Evolutionary conservation across 2,797 vertebrate species (phyloP), one percentile per base, ranked within the genome.

Genomic region (Poeciliopsis gracilis): DNA sequence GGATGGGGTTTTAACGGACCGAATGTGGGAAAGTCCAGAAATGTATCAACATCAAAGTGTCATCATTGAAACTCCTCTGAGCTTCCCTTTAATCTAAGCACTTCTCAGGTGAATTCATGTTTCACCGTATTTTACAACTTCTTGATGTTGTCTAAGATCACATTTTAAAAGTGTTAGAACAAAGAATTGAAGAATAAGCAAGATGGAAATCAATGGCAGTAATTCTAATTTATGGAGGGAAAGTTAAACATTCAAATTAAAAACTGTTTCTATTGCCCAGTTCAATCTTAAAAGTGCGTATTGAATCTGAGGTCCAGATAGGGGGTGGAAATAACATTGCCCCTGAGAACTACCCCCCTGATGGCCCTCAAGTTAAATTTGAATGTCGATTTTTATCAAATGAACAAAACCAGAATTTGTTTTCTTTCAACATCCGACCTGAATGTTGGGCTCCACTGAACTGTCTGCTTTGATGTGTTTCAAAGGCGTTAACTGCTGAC

Each of bases 401-500:
- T 36, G 46, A 20, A 69, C 59, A 69, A 30, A 72, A 55, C 49
- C 8, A 23, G 20, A 81, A 72, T 45, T 8, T n/a, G 5, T 43
- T 51, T n/a, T 61, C 63, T 53, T 59, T 63, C 1, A 55, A 70
- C 41, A 73, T 53, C 72, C 55, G 33, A 43, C 11, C 43, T 41
- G 45, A 75, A 49, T 43, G 74, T 61, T 41, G 78, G 55, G 75
- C 77, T 87, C 75, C 77, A 74, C 73, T 41, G 49, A 82, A 81
- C 73, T 53, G 77, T 28, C 83, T 53, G 79, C 89, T 90, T 80
- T 84, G 89, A 91, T 91, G 93, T 88, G 91, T 93, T 94, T 91
- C 80, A 93, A 74, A 84, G 95, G 92, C 94, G 95, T 74, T 69
- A 94, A 95, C 95, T 95, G 96, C 95, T 95, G 95, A 94, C 90